Evolutionary conservation across 2,113 vertebrate species (phyloP).

Genomic region (Gopherus flavomarginatus): DNA sequence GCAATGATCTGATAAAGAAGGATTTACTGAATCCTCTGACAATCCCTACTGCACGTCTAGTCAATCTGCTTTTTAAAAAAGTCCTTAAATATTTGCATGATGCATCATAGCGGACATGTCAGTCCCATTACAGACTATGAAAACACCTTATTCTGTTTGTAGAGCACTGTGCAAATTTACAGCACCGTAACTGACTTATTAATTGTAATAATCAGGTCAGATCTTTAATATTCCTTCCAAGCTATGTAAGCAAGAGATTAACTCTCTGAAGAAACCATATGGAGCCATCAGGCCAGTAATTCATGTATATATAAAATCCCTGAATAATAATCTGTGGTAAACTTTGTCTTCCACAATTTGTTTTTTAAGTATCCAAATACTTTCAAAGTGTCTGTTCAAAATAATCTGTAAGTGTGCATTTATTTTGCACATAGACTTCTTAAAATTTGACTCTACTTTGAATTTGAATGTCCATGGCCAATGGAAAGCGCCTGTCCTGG

Average conservation of each 20-base stretch:
- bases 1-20: background rate
- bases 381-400: background rate
- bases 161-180: background rate
- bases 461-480: background rate
- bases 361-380: background rate
- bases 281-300: slow-evolving; percentile 1
- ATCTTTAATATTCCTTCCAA: slow-evolving; percentile 19
- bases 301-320: background rate
- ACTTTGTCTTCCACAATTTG: background rate
- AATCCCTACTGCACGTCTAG: background rate
- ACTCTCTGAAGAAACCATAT: slow-evolving; percentile 13
- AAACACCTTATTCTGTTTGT: background rate
- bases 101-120: background rate
- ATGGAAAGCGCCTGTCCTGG: background rate
- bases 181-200: slow-evolving; percentile 2
- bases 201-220: slow-evolving; percentile 43
- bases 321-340: background rate
- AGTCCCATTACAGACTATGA: background rate
- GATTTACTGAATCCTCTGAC: background rate
- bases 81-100: slow-evolving; percentile 6
- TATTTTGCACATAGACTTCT: background rate
- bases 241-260: slow-evolving; percentile 22
- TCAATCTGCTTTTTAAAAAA: background rate
- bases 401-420: background rate
- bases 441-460: background rate